Evolutionary conservation across 2,888 invertebrate genomes (phyloP).

Genomic region (Lithophane socia): DNA sequence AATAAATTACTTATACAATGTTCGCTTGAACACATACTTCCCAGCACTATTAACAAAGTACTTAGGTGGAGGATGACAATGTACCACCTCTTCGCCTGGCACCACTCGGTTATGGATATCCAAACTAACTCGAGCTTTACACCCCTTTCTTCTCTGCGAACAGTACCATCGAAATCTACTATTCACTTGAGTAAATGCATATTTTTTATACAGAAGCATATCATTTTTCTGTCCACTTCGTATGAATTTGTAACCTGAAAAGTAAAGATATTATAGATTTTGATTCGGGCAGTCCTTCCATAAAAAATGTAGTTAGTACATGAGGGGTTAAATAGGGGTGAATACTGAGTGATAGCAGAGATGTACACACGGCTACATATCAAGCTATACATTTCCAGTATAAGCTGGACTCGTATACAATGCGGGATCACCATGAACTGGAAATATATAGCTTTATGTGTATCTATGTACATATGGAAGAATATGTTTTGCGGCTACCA

Average conservation of each 20-base stretch:
- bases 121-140: conserved; percentile 32
- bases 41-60: conserved; percentile 28
- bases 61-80: conserved; percentile 43
- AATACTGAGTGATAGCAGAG: neutral
- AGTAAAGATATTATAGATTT: neutral
- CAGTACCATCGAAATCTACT: conserved; percentile 49
- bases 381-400: no score
- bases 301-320: neutral
- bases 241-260: conserved; percentile 45
- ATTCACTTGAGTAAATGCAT: conserved; percentile 34
- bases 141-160: conserved; percentile 48
- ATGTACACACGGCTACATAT: neutral
- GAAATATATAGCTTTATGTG: no score
- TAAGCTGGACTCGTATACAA: no score
- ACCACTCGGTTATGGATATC: conserved; percentile 20
- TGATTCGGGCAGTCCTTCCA: no score
- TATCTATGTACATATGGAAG: no score
- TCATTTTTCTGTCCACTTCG: conserved; percentile 36
- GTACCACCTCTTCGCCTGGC: conserved; percentile 15
- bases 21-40: conserved; percentile 29
- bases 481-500: neutral
- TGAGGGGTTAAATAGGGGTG: neutral
- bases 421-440: no score
- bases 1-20: neutral
- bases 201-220: conserved; percentile 41